These are phyloP conservation scores for Pemphigus obesinymphae DNA, from an alignment of 1,140 invertebrate species.

Conservation along the genomic window DNA sequence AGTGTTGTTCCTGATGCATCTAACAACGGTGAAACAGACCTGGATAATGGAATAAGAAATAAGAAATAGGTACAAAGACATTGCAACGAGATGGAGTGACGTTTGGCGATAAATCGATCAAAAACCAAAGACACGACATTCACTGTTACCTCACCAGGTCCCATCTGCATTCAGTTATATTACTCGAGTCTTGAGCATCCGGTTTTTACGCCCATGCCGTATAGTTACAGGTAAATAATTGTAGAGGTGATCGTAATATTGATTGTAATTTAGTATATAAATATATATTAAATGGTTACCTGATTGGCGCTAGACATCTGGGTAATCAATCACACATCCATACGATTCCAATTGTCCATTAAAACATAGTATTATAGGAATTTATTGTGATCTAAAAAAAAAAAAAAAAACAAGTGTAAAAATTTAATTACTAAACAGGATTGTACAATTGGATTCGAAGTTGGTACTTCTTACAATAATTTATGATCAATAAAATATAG, in stretches of 20 bases:
- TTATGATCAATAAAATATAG: slow-evolving; percentile 12
- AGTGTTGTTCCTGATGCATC: slow-evolving; percentile 28
- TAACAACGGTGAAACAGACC: slow-evolving; percentile 30
- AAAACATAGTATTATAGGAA: background rate
- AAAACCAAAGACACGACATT: slow-evolving; percentile 36
- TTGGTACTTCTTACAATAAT: background rate
- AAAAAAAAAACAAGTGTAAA: slow-evolving; percentile 11
- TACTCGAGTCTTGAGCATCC: slow-evolving; percentile 6
- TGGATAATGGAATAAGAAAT: slow-evolving; percentile 34
- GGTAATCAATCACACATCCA: slow-evolving; percentile 19
- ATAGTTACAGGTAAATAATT: slow-evolving; percentile 29
- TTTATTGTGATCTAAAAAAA: slow-evolving; percentile 29
- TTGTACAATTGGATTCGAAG: background rate
- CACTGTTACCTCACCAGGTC: slow-evolving; percentile 23
- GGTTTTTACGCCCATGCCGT: slow-evolving; percentile 34
- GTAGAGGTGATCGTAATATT: slow-evolving; percentile 28
- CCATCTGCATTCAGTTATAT: slow-evolving; percentile 26
- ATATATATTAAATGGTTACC: slow-evolving; percentile 32
- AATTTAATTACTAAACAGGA: slow-evolving; percentile 19
- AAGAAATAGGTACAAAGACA: slow-evolving; percentile 29
- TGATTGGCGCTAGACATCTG: slow-evolving; percentile 35
- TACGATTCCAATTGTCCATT: slow-evolving; percentile 3
- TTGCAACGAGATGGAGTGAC: slow-evolving; percentile 30
- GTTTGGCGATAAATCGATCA: slow-evolving; percentile 38
- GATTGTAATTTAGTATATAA: slow-evolving; percentile 26